These are phyloP conservation scores for Atrichornis clamosus DNA, from an alignment of 2,113 vertebrate species.

Conservation along the genomic window DNA sequence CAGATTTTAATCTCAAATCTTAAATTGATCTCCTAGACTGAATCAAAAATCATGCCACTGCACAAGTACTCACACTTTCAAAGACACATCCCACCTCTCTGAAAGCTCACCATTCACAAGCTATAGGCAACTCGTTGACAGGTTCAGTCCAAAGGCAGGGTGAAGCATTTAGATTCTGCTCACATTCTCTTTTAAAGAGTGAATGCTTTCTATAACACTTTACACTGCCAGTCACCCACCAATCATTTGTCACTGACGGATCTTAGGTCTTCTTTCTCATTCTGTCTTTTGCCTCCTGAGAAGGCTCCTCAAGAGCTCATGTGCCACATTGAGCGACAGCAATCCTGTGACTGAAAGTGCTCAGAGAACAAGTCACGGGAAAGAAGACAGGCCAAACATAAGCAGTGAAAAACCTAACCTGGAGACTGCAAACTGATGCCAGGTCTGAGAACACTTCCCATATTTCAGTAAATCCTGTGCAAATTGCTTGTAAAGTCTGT, in stretches of 20 bases:
- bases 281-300: background rate
- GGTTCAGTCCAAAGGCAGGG: background rate
- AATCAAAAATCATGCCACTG: background rate
- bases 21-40: background rate
- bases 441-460: background rate
- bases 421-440: background rate
- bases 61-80: background rate
- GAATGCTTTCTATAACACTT: background rate
- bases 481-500: background rate
- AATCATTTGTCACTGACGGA: background rate
- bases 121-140: background rate
- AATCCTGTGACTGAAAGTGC: background rate
- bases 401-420: background rate
- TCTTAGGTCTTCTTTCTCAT: background rate
- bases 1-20: background rate
- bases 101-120: background rate
- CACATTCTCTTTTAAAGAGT: background rate
- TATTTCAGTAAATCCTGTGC: background rate
- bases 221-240: background rate
- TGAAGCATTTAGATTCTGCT: background rate
- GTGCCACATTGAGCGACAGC: background rate
- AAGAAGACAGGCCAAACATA: background rate
- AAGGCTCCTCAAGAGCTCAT: background rate
- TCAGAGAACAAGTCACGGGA: background rate
- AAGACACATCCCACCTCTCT: background rate